Conservation (phyloP, 2,113 vertebrate genomes). For the Hippocampus barbouri region DNA sequence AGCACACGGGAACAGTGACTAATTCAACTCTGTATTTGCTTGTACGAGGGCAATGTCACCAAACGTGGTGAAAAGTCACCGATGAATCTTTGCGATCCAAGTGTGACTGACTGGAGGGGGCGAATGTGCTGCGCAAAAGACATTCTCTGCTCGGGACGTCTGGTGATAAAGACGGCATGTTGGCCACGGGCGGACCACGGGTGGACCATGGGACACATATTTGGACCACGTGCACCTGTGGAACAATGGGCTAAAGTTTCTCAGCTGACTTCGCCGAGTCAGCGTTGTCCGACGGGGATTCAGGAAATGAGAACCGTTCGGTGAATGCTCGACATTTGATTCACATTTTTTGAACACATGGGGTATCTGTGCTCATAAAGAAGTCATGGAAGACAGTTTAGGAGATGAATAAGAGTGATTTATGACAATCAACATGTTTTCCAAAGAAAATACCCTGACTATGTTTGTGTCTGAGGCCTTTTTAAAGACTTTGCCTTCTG, state of each 20-base stretch:
- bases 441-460: not conserved
- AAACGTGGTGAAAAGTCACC: not conserved
- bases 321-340: conserved; percentile 28
- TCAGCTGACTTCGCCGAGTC: conserved; percentile 10
- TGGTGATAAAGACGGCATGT: not conserved
- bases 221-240: not conserved
- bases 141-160: not conserved
- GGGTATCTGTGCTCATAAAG: not conserved
- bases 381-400: not conserved
- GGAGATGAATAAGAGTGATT: not conserved
- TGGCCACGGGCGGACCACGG: not conserved
- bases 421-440: not conserved
- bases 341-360: conserved; percentile 11
- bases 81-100: not conserved
- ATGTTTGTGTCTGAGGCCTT: not conserved
- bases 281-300: not conserved
- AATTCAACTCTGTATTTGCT: conserved; percentile 32
- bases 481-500: not conserved
- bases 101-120: not conserved
- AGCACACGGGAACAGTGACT: conserved; percentile 25
- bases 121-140: not conserved
- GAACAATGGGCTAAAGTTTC: not conserved
- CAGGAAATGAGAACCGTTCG: conserved; percentile 22
- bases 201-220: conserved; percentile 19
- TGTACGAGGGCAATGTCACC: conserved; percentile 1